These are phyloP conservation scores for Heliconius aoede DNA, from an alignment of 2,888 invertebrate species.

Conservation along the genomic window DNA sequence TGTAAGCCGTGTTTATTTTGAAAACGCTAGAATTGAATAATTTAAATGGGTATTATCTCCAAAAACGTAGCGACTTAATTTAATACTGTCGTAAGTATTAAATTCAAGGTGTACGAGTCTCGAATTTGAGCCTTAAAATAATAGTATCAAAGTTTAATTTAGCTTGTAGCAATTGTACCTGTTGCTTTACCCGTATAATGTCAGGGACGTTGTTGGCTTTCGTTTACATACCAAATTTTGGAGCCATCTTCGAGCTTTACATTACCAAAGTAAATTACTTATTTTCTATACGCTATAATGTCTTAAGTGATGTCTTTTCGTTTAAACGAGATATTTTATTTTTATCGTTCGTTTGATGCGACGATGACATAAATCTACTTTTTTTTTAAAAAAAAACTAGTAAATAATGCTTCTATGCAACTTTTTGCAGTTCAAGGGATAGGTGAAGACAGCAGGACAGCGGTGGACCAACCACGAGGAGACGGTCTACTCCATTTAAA, in stretches of 20 bases:
- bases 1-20: background rate
- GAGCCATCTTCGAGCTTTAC: conserved; percentile 32
- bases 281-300: conserved; percentile 1
- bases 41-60: conserved; percentile 43
- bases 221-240: conserved; percentile 43
- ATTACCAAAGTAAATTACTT: conserved; percentile 31
- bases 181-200: conserved; percentile 42
- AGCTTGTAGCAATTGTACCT: conserved; percentile 25
- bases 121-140: conserved; percentile 16
- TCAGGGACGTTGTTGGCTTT: conserved; percentile 39
- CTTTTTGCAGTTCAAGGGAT: too few relatives aligned
- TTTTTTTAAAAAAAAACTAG: background rate
- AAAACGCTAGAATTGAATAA: conserved; percentile 40
- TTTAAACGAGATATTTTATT: background rate
- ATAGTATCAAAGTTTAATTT: conserved; percentile 17
- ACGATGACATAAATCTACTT: background rate
- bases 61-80: conserved; percentile 42
- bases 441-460: too few relatives aligned
- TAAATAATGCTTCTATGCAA: background rate
- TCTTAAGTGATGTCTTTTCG: background rate
- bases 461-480: too few relatives aligned
- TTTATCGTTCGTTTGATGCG: background rate
- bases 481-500: too few relatives aligned
- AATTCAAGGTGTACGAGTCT: conserved; percentile 1
- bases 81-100: conserved; percentile 37